Evolutionary conservation across 1,140 invertebrate species (phyloP).

Genomic region (Plodia interpunctella): DNA sequence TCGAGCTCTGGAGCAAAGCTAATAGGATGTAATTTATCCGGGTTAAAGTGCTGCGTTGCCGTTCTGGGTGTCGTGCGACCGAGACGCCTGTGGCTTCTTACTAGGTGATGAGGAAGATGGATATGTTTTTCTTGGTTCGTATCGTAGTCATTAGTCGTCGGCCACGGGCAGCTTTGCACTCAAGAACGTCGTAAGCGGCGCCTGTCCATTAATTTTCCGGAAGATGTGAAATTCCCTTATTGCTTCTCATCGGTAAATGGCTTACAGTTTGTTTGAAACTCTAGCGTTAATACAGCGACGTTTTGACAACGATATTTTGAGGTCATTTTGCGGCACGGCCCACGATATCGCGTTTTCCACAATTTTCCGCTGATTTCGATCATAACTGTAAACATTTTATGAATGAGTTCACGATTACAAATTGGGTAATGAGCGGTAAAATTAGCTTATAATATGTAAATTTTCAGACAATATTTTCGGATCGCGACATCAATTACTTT

Average conservation of each 20-base stretch:
- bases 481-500: not conserved
- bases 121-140: constrained; percentile 54
- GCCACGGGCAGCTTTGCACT: constrained; percentile 41
- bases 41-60: constrained; percentile 66
- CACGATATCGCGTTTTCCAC: not conserved
- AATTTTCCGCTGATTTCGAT: not conserved
- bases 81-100: constrained; percentile 36
- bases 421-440: constrained; percentile 1
- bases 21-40: constrained; percentile 76
- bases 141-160: constrained; percentile 55
- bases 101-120: constrained; percentile 43
- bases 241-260: constrained; percentile 54
- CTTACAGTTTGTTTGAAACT: constrained; percentile 52
- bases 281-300: constrained; percentile 21
- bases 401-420: constrained; percentile 1
- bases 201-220: constrained; percentile 71
- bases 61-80: constrained; percentile 51
- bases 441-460: not conserved
- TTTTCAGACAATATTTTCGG: not conserved
- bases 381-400: constrained; percentile 3
- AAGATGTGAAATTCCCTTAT: constrained; percentile 65
- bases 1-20: constrained; percentile 65
- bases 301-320: constrained; percentile 17
- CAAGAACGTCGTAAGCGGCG: constrained; percentile 59
- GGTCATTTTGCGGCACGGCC: constrained; percentile 1